Conservation (phyloP, 30 jellyfish, hydroid and myxozoan genomes). For the Cassiopea andromeda region DNA sequence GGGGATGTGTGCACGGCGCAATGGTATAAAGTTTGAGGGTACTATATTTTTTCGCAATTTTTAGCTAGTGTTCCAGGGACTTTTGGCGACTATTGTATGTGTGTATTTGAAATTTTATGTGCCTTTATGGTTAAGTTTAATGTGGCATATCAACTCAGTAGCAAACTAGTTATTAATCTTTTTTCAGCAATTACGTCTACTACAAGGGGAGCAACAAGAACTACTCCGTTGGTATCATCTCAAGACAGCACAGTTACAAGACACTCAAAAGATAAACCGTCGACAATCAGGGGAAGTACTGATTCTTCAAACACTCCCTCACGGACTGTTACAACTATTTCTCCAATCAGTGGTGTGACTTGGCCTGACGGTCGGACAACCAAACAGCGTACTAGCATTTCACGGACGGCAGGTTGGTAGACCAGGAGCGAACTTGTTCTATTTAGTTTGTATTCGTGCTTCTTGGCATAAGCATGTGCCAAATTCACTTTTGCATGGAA, state of each 20-base stretch:
- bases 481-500: no score
- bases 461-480: no score
- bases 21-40: no score
- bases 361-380: neutral
- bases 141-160: neutral
- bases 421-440: no score
- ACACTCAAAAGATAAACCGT: neutral
- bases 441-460: no score
- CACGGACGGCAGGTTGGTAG: neutral
- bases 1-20: no score
- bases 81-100: no score
- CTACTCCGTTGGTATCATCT: neutral
- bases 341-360: slow-evolving; percentile 4
- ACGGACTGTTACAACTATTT: neutral
- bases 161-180: no score
- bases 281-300: neutral
- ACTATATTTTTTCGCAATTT: no score
- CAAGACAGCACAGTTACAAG: neutral
- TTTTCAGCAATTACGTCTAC: slow-evolving; percentile 2
- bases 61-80: no score
- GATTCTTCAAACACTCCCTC: slow-evolving; percentile 1
- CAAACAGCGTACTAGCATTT: neutral
- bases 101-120: no score
- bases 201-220: neutral
- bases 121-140: neutral